Base-by-base conservation (phyloP, 2,888 invertebrate genomes). In the Acleris cristana region DNA sequence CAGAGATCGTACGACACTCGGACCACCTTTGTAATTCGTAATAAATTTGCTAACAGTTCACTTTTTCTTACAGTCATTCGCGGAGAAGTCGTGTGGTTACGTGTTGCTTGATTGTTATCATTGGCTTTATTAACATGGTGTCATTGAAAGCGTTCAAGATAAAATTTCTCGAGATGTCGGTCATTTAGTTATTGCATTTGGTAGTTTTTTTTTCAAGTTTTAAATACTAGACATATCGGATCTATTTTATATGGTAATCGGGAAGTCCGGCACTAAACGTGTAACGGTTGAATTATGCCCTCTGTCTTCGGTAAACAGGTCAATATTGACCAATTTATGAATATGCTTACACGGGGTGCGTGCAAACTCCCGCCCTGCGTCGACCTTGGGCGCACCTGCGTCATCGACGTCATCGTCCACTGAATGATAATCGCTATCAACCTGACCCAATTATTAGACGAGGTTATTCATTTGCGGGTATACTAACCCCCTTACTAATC, bases 1-100 rank as follows among this genome's bases (percentile, higher is more conserved):
- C 78, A 72, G 69, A 70, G 71, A 86, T 89, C 89, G 81, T 86
- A 86, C 82, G 87, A 89, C 76, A 73, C 79, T 87, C 86, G 78
- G 76, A 81, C 85, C 87, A 87, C 82, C 79, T 80, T 76, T 56
- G 69, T 77, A 77, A 77, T 79, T 76, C 74, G 57, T 57, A 56
- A 62, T 66, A 66, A 66, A 63, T 67, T 67, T 57, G 53, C 63
- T 19, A 58, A 57, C 66, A 52, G 52, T 63, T 23, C 18, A 49
- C 57, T 49, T 63, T 62, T 67, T 66, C 34, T 18, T 7, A 45
- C 16, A 34, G 21, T 60, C 34, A 53, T 52, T 34, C 57, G 52
- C 14, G 19, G 54, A 62, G 48, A 54, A 44, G 61, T 64, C 26
- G 40, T 40, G 53, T 54, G 62, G 53, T 62, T 62, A 63, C 63